Percentiles rank a stretch among this genome's conserved stretches.
phyloP scores from a whole-genome alignment of 2,797 vertebrate genomes.

The Syncerus caffer region DNA sequence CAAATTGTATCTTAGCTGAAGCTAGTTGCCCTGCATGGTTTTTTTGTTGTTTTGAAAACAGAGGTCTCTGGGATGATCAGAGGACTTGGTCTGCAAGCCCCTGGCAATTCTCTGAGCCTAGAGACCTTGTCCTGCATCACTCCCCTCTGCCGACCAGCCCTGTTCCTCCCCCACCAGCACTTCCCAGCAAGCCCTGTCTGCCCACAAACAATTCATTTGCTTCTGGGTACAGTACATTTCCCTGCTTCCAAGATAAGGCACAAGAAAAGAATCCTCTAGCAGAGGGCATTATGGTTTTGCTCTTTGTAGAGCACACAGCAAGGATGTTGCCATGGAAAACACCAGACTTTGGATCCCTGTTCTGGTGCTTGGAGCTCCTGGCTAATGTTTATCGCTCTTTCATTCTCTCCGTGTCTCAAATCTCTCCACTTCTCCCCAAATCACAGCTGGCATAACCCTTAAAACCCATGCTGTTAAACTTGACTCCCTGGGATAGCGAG shows the following conservation, averaged over 20 bases:
- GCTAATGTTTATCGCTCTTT: neutral
- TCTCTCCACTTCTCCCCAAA: neutral
- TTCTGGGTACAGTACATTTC: neutral
- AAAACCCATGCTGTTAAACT: neutral
- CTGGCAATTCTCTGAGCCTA: neutral
- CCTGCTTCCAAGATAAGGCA: neutral
- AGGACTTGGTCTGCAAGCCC: neutral
- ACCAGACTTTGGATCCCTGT: neutral
- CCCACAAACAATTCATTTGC: neutral
- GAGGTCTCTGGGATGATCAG: neutral
- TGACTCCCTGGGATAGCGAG: neutral
- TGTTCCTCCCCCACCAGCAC: neutral
- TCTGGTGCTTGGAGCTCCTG: too few species aligned
- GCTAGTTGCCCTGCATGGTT: neutral
- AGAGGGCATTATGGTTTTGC: neutral
- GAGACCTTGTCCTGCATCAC: neutral
- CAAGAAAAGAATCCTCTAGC: neutral
- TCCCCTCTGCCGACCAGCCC: neutral
- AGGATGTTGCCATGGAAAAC: neutral
- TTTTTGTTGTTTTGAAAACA: neutral
- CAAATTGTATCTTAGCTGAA: neutral
- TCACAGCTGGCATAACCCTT: neutral
- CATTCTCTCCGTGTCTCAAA: neutral
- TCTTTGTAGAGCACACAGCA: neutral
- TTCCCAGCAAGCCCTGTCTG: neutral